phyloP scores from a whole-genome alignment of 1,140 invertebrate species.

The Euborellia annulipes region DNA sequence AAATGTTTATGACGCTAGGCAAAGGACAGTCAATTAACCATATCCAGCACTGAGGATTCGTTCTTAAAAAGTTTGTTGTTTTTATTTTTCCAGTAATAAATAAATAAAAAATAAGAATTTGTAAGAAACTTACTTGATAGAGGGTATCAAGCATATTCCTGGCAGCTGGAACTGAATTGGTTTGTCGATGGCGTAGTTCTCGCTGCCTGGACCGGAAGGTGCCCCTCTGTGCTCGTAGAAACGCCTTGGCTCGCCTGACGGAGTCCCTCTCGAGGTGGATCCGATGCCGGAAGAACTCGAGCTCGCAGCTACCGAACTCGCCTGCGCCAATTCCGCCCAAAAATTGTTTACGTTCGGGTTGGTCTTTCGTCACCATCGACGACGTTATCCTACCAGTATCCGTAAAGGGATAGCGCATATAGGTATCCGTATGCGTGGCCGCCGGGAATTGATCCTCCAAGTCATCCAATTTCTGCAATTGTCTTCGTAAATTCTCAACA shows the following conservation, averaged over 20 bases:
- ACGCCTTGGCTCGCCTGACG: constrained; percentile 53
- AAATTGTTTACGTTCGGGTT: too few relatives aligned
- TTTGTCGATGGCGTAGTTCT: constrained; percentile 37
- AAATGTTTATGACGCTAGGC: too few relatives aligned
- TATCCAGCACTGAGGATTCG: too few relatives aligned
- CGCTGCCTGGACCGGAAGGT: constrained; percentile 39
- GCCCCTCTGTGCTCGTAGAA: constrained; percentile 38
- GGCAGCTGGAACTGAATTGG: constrained; percentile 25
- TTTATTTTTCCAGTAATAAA: too few relatives aligned
- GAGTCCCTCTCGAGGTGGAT: constrained; percentile 61
- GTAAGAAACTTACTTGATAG: constrained; percentile 35
- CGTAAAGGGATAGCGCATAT: constrained; percentile 52
- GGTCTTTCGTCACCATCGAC: background rate
- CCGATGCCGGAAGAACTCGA: constrained; percentile 63
- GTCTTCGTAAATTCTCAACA: constrained; percentile 55
- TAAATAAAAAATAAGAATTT: too few relatives aligned
- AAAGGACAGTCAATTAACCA: too few relatives aligned
- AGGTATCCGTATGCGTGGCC: constrained; percentile 43
- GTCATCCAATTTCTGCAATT: constrained; percentile 60
- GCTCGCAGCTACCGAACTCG: constrained; percentile 34
- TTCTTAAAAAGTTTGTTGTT: too few relatives aligned
- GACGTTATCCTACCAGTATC: constrained; percentile 37
- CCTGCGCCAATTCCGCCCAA: constrained; percentile 2
- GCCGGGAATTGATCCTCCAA: constrained; percentile 61
- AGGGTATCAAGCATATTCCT: constrained; percentile 42